Base-by-base conservation (phyloP, 2,113 vertebrate species). In the Pterocles orientalis region DNA sequence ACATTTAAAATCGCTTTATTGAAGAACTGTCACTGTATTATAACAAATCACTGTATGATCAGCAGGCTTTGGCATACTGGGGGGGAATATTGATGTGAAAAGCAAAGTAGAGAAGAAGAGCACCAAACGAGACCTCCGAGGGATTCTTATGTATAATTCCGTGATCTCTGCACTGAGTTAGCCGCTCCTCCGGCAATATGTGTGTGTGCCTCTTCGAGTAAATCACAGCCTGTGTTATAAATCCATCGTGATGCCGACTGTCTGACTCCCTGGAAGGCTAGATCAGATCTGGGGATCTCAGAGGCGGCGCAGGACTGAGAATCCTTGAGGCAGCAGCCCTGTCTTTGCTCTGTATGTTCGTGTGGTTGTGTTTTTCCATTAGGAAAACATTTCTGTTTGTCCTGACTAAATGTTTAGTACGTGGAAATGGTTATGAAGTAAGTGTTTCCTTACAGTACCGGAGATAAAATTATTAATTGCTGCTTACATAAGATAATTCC, bases 381-480 rank as follows among this genome's bases (percentile, higher is more conserved):
- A 34, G 48, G 36, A 47, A 72, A 89, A 54, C 0, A 2, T 9
- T 39, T 50, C 4, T 73, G 3, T 83, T 69, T 72, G 45, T 51
- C 33, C 56, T 91, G 39, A 39, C 33, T 47, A 12, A 76, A 65
- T 50, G 62, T 45, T 82, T 10, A 47, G n/a, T 56, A 6, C 9
- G 1, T 65, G 81, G 62, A 45, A 66, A 41, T 66, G 17, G 18
- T 75, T 54, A 3, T 86, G 31, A 84, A 36, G 34, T 26, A 50
- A 91, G 23, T 56, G 36, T 45, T 81, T 60, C 61, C 43, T 18
- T 79, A 8, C 23, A 54, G 10, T 68, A 26, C 18, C 29, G 12
- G 36, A 90, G 82, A 75, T 88, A 51, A 88, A 87, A 73, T 85
- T 71, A 50, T 68, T 48, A 87, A 43, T 47, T 50, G 75, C 60